Base-by-base conservation (phyloP, 2,113 vertebrate species). In the Perca flavescens region DNA sequence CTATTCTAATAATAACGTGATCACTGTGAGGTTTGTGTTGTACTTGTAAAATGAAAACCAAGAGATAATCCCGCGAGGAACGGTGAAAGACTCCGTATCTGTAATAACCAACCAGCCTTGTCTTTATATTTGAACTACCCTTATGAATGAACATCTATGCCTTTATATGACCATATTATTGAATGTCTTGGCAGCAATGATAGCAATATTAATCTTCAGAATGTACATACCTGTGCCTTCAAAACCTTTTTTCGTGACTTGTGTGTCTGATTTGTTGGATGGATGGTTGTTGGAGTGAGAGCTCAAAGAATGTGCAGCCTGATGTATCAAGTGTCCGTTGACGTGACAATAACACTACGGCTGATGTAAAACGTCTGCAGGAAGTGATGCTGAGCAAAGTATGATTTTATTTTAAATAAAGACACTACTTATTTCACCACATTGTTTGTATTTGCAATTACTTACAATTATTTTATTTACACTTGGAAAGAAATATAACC, bases 321-420 rank as follows among this genome's bases (percentile, higher is more conserved):
- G 28, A 62, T 74, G 56, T 36, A 31, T 69, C 1, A 13, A 58
- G 40, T 79, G 46, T 82, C 77, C 80, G 25, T 63, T 13, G 47
- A 68, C 19, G 43, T 25, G n/a, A 49, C 43, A 28, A 62, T 61
- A 40, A 74, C 62, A 56, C 28, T 74, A 40, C 56, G 57, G 40
- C 36, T 28, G 1, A 52, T 78, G 76, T 81, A 71, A 79, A 65
- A 69, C 34, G 7, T 46, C 6, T 54, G 34, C 81, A 46, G 65
- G 53, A 56, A 46, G 54, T 66, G 10, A 65, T 52, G 56, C 53
- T 43, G 46, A 65, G 62, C 36, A 64, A 64, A 74, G 15, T 50
- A 17, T 77, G 57, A 12, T 77, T 92, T 89, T 79, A 85, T 85
- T 84, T 79, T 17, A 85, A 94, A 93, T 93, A 92, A 93, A 91